A percentile compares a stretch with the other conserved stretches of the same genome.
These are phyloP conservation scores for Dryoscopus gambensis DNA, from an alignment of 2,113 vertebrate species.

Conservation along the genomic window DNA sequence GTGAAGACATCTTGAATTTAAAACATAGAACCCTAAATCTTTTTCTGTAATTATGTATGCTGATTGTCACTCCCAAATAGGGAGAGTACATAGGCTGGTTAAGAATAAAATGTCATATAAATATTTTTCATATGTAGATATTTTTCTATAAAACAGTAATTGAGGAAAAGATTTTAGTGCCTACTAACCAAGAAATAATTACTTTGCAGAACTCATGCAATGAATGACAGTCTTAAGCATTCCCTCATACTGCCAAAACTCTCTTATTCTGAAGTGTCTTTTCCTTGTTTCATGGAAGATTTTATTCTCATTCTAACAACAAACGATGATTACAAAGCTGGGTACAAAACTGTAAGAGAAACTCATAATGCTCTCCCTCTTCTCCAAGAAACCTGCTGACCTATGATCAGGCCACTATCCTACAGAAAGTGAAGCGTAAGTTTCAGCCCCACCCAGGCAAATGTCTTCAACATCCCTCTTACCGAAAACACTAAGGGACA, in stretches of 20 bases:
- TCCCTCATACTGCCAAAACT: neutral
- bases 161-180: neutral
- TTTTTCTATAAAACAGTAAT: neutral
- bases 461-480: neutral
- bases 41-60: neutral
- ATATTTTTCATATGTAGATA: neutral
- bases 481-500: neutral
- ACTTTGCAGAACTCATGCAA: neutral
- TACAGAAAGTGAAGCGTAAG: fast-evolving
- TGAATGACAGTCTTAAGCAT: neutral
- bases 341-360: neutral
- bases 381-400: neutral
- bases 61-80: neutral
- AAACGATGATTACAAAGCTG: neutral
- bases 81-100: neutral
- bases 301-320: neutral
- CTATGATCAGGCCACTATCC: neutral
- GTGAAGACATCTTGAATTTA: neutral
- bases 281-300: neutral
- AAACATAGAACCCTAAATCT: neutral
- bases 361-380: neutral
- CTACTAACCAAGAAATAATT: neutral
- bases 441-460: neutral
- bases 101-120: neutral
- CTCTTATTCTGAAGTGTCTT: neutral